phyloP scores from a whole-genome alignment of 2,888 invertebrate genomes.

The Euplagia quadripunctaria region DNA sequence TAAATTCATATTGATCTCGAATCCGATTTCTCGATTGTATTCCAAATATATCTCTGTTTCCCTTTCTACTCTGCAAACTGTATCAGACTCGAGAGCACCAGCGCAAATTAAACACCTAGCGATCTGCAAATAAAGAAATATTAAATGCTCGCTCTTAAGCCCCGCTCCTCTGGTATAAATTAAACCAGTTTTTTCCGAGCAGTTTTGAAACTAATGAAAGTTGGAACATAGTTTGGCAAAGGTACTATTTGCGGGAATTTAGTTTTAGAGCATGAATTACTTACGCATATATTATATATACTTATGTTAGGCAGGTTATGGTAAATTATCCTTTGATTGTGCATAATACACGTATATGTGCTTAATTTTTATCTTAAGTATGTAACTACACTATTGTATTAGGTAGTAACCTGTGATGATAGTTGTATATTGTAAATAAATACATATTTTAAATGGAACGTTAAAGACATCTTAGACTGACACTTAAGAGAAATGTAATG shows the following conservation, averaged over 20 bases:
- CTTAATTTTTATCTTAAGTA: too few relatives aligned
- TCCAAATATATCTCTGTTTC: constrained; percentile 29
- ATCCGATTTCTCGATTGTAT: constrained; percentile 20
- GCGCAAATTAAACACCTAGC: constrained; percentile 30
- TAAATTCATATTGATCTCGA: constrained; percentile 29
- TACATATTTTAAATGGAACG: too few relatives aligned
- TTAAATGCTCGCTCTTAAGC: constrained; percentile 15
- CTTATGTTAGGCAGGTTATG: too few relatives aligned
- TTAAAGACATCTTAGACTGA: too few relatives aligned
- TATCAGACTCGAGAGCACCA: constrained; percentile 19
- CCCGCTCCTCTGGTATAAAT: constrained; percentile 6
- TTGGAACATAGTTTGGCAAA: constrained; percentile 9
- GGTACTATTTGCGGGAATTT: not conserved
- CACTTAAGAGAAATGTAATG: too few relatives aligned
- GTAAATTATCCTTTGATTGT: too few relatives aligned
- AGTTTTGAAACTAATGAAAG: constrained; percentile 4
- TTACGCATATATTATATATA: too few relatives aligned
- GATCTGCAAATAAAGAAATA: constrained; percentile 25
- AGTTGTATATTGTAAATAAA: too few relatives aligned
- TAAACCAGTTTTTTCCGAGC: constrained; percentile 10
- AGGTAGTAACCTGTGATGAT: too few relatives aligned
- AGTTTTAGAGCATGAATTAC: not conserved
- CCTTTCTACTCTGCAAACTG: constrained; percentile 17
- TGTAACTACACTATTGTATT: too few relatives aligned
- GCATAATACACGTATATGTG: too few relatives aligned